phyloP scores from a whole-genome alignment of 2,113 vertebrate species.

The Ardeotis arabs region DNA sequence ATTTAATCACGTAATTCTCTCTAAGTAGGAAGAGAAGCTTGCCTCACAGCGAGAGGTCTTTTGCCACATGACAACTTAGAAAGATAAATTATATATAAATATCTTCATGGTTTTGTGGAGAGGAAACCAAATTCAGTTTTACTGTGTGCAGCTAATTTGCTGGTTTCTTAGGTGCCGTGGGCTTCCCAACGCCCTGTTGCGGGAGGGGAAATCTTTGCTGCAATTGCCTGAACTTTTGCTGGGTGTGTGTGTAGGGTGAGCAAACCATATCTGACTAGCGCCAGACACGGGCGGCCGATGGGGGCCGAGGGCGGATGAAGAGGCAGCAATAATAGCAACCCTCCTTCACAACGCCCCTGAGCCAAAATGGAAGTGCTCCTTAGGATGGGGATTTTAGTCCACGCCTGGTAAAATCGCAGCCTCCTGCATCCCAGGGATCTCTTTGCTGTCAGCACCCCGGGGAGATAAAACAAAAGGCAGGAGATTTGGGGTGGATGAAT shows the following conservation, averaged over 20 bases:
- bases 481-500: neutral
- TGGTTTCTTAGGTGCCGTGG: constrained; percentile 32
- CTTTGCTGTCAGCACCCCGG: neutral
- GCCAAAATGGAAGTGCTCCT: neutral
- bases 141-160: constrained; percentile 63
- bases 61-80: constrained; percentile 90
- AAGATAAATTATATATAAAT: constrained; percentile 96
- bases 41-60: constrained; percentile 88
- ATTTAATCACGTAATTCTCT: constrained; percentile 96
- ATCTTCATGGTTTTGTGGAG: constrained; percentile 77
- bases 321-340: neutral
- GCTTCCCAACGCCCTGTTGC: neutral
- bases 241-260: neutral
- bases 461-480: neutral
- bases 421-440: accelerated
- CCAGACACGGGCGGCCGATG: accelerated
- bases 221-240: neutral
- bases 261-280: neutral
- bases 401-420: accelerated
- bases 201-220: constrained; percentile 18
- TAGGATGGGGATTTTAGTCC: neutral
- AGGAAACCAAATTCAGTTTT: constrained; percentile 71
- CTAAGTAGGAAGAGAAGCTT: constrained; percentile 90
- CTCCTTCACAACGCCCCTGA: neutral
- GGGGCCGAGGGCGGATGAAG: neutral